Evolutionary conservation across 1,140 invertebrate species (phyloP), one percentile per base, ranked within the genome.

Genomic region (Kradibia gibbosae): DNA sequence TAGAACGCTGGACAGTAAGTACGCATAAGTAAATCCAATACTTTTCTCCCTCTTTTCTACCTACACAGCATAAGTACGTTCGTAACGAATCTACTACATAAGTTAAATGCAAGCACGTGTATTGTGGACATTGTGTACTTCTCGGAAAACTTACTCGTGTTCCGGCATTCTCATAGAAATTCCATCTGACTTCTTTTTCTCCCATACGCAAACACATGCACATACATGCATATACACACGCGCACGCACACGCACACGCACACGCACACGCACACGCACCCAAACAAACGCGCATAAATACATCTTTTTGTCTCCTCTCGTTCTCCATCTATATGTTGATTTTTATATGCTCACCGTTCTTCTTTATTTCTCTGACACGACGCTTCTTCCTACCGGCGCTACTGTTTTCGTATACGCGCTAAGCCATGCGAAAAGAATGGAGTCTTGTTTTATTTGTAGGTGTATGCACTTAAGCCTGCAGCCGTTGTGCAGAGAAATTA

Each of bases 1-100:
- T 83, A 73, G 84, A 83, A 85, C 83, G 81, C 76, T 83, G 74
- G 39, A 17, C 67, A 31, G 57, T 78, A 71, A 71, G 50, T 78
- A 71, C 67, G 70, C 67, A 65, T 80, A 73, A 60, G 67, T 80
- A 80, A 80, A 42, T 50, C 74, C 31, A 17, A 8, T 72, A n/a
- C 50, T 34, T 80, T 62, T 31, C 45, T 45, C 34, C 31, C 70
- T 31, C 22, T 11, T 50, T 25, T 67, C 22, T 31, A n/a, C 42
- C 45, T 53, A 13, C 15, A 50, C 4, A 55, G n/a, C 70, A 25
- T 57, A 57, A 13, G 20, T 39, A 17, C 11, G 20, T 13, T 60
- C 55, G 36, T n/a, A 36, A 39, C 15, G 17, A 70, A 42, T 22
- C 65, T 1, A 39, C 20, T 67, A 36, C 31, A 34, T 7, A 42